Percentiles rank a stretch among this genome's conserved stretches.
These are phyloP conservation scores for Theropithecus gelada DNA, from an alignment of 2,113 vertebrate species.

Conservation along the genomic window DNA sequence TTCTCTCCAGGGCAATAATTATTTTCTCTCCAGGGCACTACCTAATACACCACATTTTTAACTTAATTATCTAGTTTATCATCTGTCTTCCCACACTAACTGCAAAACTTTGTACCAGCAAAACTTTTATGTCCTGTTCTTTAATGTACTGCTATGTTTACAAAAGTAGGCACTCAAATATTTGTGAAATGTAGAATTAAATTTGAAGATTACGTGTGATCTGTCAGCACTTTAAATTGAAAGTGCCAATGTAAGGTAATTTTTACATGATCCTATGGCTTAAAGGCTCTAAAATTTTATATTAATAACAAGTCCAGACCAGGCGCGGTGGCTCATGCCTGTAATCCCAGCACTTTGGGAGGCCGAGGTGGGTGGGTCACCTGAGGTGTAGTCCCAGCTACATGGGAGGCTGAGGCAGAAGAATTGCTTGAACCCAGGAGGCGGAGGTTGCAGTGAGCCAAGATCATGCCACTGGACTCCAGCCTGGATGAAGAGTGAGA, in stretches of 20 bases:
- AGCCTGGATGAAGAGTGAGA: too few relatives aligned
- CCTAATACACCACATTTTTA: not conserved
- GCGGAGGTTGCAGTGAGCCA: too few relatives aligned
- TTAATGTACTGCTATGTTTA: not conserved
- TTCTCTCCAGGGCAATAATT: not conserved
- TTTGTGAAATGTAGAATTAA: constrained; percentile 22
- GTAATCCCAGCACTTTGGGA: too few relatives aligned
- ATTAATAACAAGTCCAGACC: too few relatives aligned
- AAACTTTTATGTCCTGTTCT: constrained; percentile 6
- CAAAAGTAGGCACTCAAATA: constrained; percentile 4
- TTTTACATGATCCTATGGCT: not conserved
- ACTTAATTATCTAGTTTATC: constrained; percentile 5
- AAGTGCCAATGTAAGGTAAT: not conserved
- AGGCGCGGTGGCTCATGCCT: too few relatives aligned
- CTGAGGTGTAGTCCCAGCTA: too few relatives aligned
- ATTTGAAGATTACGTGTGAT: constrained; percentile 21
- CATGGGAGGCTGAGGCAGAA: too few relatives aligned
- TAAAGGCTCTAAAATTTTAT: constrained; percentile 26
- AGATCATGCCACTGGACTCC: too few relatives aligned
- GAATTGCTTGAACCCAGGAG: too few relatives aligned
- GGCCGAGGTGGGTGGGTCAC: too few relatives aligned
- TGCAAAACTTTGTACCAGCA: not conserved
- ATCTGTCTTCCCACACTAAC: not conserved
- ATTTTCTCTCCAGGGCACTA: not conserved
- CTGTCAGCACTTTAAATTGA: not conserved